Conservation (phyloP, 2,888 invertebrate genomes). For the Hypselothyrea guttata region DNA sequence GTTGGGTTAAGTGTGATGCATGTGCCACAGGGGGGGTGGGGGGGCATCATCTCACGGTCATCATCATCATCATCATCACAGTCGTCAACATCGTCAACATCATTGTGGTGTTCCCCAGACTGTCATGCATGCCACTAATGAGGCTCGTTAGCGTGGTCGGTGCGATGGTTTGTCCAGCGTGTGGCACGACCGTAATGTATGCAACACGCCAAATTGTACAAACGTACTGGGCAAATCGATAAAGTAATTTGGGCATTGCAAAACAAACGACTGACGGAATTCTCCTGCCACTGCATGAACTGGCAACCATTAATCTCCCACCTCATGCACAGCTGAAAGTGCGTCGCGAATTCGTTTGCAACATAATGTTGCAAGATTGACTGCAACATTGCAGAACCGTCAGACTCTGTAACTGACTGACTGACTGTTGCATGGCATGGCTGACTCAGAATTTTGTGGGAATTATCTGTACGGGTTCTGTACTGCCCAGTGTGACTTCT, state of each 20-base stretch:
- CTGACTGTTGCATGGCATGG: conserved; percentile 36
- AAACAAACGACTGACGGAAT: conserved; percentile 47
- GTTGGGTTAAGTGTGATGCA: too few species aligned
- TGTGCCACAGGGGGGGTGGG: too few species aligned
- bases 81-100: not conserved
- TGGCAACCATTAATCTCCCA: not conserved
- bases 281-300: too few species aligned
- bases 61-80: conserved; percentile 14
- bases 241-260: conserved; percentile 71
- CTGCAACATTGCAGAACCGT: too few species aligned
- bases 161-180: conserved; percentile 4
- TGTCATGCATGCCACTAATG: conserved; percentile 68
- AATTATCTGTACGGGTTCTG: too few species aligned
- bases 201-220: conserved; percentile 74
- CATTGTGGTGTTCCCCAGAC: not conserved
- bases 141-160: conserved; percentile 71
- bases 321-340: not conserved
- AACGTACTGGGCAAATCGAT: conserved; percentile 72
- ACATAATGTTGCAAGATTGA: conserved; percentile 38
- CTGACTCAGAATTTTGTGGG: conserved; percentile 1
- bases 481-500: too few species aligned
- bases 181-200: conserved; percentile 54
- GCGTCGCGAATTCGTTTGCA: conserved; percentile 38
- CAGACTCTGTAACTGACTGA: conserved; percentile 23
- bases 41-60: too few species aligned